phyloP scores from a whole-genome alignment of 2,888 invertebrate genomes.

The Aphodius sticticus region DNA sequence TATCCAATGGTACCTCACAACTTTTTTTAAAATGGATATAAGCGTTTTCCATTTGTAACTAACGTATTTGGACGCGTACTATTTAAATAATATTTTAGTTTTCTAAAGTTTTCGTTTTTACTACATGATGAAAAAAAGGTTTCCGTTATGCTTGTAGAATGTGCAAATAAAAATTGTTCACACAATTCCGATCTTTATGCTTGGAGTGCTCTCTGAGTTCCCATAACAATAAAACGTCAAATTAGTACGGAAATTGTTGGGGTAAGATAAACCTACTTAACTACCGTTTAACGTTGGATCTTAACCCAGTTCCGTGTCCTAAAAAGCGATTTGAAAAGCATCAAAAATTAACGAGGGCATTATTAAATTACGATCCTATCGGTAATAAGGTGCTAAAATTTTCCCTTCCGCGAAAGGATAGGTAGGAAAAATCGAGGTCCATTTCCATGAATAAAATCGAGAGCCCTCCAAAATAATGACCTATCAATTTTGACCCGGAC shows the following conservation, averaged over 20 bases:
- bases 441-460: not conserved
- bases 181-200: not conserved
- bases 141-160: not conserved
- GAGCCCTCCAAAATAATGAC: not conserved
- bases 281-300: not conserved
- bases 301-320: not conserved
- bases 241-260: not conserved
- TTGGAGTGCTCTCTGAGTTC: not conserved
- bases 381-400: slow-evolving; percentile 4
- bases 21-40: too few relatives aligned
- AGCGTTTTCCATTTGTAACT: too few relatives aligned
- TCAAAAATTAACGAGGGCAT: not conserved
- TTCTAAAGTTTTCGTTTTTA: not conserved
- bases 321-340: not conserved
- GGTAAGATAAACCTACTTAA: not conserved
- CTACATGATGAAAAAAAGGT: not conserved
- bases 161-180: not conserved
- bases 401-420: not conserved
- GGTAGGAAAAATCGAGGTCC: not conserved
- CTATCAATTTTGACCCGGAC: not conserved
- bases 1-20: too few relatives aligned
- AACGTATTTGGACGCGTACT: too few relatives aligned
- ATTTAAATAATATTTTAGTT: too few relatives aligned
- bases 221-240: not conserved
- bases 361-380: not conserved